These are phyloP conservation scores for Pteronotus mesoamericanus DNA, from an alignment of 2,797 vertebrate genomes.

Conservation along the genomic window DNA sequence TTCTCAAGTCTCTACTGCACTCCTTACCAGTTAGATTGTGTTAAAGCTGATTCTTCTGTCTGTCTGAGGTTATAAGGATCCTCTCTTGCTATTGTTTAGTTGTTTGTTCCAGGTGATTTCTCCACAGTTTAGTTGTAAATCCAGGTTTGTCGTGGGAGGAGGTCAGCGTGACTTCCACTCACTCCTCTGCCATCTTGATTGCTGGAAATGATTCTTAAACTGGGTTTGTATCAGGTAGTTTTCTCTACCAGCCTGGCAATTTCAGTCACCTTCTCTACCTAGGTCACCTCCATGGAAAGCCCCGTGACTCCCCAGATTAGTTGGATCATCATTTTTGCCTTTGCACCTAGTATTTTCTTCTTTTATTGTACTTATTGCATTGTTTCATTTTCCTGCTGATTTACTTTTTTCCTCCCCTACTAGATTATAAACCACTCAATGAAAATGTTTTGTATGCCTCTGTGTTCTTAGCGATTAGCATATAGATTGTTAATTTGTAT, in stretches of 20 bases:
- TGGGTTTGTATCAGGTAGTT: background rate
- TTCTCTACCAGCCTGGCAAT: too few species aligned
- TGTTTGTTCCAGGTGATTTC: too few species aligned
- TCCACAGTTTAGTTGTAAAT: too few species aligned
- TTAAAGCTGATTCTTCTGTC: too few species aligned
- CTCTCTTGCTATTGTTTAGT: too few species aligned
- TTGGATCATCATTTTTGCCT: background rate
- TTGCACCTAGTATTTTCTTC: background rate
- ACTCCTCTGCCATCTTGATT: too few species aligned
- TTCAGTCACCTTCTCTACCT: background rate
- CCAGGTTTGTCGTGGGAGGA: too few species aligned
- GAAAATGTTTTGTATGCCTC: background rate
- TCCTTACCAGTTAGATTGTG: too few species aligned
- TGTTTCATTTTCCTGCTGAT: background rate
- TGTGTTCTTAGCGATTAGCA: background rate
- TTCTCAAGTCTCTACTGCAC: too few species aligned
- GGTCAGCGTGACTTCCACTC: too few species aligned
- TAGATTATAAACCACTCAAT: background rate
- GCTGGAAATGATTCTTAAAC: background rate
- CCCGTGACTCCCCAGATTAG: background rate
- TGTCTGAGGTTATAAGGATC: too few species aligned
- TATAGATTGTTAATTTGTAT: background rate
- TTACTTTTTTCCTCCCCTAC: background rate
- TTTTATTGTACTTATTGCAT: background rate
- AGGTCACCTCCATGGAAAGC: background rate